Evolutionary conservation across 2,888 invertebrate species (phyloP), one percentile per base, ranked within the genome.

Genomic region (Sinodicranocentrus sp.): DNA sequence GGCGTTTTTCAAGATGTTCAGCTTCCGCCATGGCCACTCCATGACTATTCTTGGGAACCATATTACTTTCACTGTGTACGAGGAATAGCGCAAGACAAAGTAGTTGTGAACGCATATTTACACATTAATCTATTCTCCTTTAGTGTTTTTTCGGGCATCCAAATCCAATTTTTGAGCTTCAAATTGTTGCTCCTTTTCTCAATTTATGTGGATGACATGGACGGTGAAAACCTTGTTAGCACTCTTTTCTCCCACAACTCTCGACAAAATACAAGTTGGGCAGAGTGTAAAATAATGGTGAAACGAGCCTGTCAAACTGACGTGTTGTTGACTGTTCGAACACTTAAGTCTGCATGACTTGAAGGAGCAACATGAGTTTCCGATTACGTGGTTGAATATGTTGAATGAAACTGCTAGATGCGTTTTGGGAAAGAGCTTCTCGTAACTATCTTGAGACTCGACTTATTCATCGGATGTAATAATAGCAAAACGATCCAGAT

Each of bases 31-130:
- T n/a, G n/a, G n/a, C n/a, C n/a, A n/a, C n/a, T n/a, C n/a, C n/a
- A n/a, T n/a, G n/a, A n/a, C n/a, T n/a, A n/a, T n/a, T n/a, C 52
- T 82, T 71, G n/a, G 44, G 59, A 28, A 65, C 77, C 59, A 84
- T 65, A 54, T 79, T 76, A 33, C 79, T 83, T 68, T 85, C 85
- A 52, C 83, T 65, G 6, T 83, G 76, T 13, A 85, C 57, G 26
- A 85, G 33, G 26, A 85, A 68, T 21, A 80, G 52, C 21, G 83
- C 65, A 57, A 85, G 57, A 23, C 71, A 79, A 26, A 85, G 65
- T 2, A 79, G 48, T 72, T 83, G 71, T 3, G 39, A 21, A 25
- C 70, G 70, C 77, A 83, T 83, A 43, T 77, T 83, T 71, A 57
- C 59, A 33, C 57, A 54, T 57, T 54, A 33, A 73, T 28, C 17